phyloP scores from a whole-genome alignment of 2,888 invertebrate genomes.

The Sipha maydis region DNA sequence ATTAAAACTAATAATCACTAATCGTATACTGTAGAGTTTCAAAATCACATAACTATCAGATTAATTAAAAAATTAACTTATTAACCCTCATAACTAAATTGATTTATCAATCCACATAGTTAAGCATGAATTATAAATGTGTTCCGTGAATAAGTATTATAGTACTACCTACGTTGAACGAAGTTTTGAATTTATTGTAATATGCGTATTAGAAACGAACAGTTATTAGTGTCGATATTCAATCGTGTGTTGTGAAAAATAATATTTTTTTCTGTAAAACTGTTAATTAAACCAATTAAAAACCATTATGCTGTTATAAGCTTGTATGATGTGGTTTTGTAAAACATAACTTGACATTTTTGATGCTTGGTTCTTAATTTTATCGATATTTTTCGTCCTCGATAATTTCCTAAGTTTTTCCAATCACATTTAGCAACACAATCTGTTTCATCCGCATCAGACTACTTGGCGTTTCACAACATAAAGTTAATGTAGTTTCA shows the following conservation, averaged over 20 bases:
- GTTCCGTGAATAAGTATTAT: too few relatives aligned
- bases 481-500: constrained; percentile 28
- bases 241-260: too few relatives aligned
- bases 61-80: too few relatives aligned
- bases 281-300: neutral
- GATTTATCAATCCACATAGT: too few relatives aligned
- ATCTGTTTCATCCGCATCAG: neutral
- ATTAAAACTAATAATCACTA: neutral
- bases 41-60: neutral
- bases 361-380: too few relatives aligned
- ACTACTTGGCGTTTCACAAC: constrained; percentile 7
- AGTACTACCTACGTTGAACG: too few relatives aligned
- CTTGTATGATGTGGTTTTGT: neutral
- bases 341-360: neutral
- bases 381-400: constrained; percentile 13
- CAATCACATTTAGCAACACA: constrained; percentile 35
- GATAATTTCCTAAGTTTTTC: constrained; percentile 21
- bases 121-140: neutral
- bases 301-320: neutral
- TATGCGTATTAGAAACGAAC: too few relatives aligned
- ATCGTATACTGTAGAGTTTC: neutral
- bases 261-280: neutral
- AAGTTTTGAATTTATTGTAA: too few relatives aligned
- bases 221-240: too few relatives aligned
- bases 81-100: too few relatives aligned